Evolutionary conservation across 2,888 invertebrate genomes (phyloP), one percentile per base, ranked within the genome.

Genomic region (Aphrophora alni): DNA sequence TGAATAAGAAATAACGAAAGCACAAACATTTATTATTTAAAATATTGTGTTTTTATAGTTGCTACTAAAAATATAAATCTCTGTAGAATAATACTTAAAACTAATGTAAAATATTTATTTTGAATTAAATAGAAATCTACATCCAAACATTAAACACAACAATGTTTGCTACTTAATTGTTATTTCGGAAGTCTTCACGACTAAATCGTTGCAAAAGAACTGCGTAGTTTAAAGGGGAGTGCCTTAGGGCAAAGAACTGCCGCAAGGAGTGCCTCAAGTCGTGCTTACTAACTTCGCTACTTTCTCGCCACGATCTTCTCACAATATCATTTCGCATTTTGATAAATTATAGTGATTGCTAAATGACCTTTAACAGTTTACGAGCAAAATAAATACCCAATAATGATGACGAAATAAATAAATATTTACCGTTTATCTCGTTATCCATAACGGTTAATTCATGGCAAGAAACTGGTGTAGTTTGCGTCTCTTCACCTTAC

Each of bases 301-400:
- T 59, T 59, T 59, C 59, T 59, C 59, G 59, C 59, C 59, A 59
- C 59, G 59, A 59, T 59, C 21, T 59, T 59, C 59, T 59, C 59
- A 59, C 59, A 59, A 59, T 59, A 59, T 59, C 59, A 21, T 59
- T 59, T 59, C 14, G 59, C 59, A 21, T 59, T 59, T 59, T 59
- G 59, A 59, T 59, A 59, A 59, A 59, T 59, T 59, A 59, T 14
- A 59, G 59, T 59, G 59, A 59, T 59, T 59, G 5, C 59, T 2
- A 59, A 59, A 59, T 59, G 59, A 59, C 59, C 59, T 59, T 59
- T 59, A 59, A 21, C 59, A 59, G 59, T 59, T 59, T 59, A 59
- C 59, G 59, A 59, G 59, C 2, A 59, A 59, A 59, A 59, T 59
- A 59, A 59, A 59, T 59, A 59, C 59, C 59, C n/a, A 59, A 59